These are phyloP conservation scores for Wasmannia auropunctata DNA, from an alignment of 1,140 invertebrate species.

Conservation along the genomic window DNA sequence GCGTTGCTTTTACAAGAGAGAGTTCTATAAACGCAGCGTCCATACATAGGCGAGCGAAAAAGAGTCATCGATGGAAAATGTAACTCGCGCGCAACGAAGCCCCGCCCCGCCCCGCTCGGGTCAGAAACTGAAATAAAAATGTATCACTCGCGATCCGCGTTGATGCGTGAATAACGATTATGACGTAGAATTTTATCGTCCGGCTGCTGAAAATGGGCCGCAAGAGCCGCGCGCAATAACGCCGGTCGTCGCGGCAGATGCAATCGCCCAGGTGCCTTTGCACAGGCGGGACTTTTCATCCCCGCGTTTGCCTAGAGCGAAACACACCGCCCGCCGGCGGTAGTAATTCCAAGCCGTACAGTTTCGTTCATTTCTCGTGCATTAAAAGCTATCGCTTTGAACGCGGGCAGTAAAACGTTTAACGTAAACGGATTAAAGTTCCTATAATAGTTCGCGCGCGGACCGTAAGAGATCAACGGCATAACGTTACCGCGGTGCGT, in stretches of 20 bases:
- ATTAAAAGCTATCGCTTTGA: slow-evolving; percentile 60
- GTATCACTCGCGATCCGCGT: background rate
- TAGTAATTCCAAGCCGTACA: slow-evolving; percentile 23
- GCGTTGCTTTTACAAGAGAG: background rate
- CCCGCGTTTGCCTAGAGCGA: background rate
- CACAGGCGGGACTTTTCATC: slow-evolving; percentile 30
- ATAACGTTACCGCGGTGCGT: slow-evolving; percentile 23
- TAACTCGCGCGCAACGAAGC: background rate
- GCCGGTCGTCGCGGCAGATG: background rate
- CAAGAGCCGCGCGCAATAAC: slow-evolving; percentile 20
- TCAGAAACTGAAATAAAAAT: background rate
- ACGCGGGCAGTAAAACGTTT: slow-evolving; percentile 45
- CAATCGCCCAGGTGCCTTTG: background rate
- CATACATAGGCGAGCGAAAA: background rate
- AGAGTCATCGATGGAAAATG: background rate
- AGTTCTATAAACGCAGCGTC: background rate
- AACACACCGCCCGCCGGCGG: background rate
- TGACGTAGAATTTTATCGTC: slow-evolving; percentile 25
- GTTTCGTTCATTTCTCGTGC: slow-evolving; percentile 52
- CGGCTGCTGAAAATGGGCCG: slow-evolving; percentile 21
- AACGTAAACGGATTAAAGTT: slow-evolving; percentile 57
- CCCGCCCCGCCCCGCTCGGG: background rate
- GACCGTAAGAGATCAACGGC: slow-evolving; percentile 45
- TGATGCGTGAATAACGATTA: slow-evolving; percentile 33
- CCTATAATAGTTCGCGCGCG: slow-evolving; percentile 24